Evolutionary conservation across 2,113 vertebrate genomes (phyloP).

Genomic region (Bufo bufo): DNA sequence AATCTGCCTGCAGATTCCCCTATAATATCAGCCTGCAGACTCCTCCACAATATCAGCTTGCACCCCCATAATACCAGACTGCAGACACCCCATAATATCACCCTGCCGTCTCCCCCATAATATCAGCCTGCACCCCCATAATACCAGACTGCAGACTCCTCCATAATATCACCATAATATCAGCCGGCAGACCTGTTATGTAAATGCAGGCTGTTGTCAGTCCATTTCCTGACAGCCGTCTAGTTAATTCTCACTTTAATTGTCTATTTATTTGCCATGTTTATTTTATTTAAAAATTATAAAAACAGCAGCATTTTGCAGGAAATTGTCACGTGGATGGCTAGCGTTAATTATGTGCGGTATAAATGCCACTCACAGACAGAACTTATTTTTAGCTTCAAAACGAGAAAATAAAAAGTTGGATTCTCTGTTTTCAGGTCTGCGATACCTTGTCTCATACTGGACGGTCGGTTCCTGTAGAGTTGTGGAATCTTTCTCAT

Average conservation of each 20-base stretch:
- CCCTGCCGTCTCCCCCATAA: no score
- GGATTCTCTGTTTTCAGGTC: not conserved
- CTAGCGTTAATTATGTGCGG: not conserved
- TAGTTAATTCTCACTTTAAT: conserved; percentile 7
- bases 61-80: no score
- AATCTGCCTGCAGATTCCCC: not conserved
- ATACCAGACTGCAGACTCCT: no score
- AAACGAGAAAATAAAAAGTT: not conserved
- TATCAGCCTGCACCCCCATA: no score
- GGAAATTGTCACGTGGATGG: not conserved
- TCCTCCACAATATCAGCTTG: no score
- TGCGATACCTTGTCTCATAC: not conserved
- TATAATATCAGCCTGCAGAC: no score
- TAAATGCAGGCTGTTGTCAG: not conserved
- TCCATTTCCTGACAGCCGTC: not conserved
- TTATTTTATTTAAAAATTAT: not conserved
- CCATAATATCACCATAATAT: no score
- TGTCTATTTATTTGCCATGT: not conserved
- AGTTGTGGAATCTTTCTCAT: no score
- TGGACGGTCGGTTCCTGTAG: no score
- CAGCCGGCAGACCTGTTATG: no score
- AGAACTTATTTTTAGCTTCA: not conserved
- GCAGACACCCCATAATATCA: no score
- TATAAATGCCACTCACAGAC: not conserved
- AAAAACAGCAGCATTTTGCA: no score